Evolutionary conservation across 2,797 vertebrate genomes (phyloP).

Genomic region (Clamator glandarius): DNA sequence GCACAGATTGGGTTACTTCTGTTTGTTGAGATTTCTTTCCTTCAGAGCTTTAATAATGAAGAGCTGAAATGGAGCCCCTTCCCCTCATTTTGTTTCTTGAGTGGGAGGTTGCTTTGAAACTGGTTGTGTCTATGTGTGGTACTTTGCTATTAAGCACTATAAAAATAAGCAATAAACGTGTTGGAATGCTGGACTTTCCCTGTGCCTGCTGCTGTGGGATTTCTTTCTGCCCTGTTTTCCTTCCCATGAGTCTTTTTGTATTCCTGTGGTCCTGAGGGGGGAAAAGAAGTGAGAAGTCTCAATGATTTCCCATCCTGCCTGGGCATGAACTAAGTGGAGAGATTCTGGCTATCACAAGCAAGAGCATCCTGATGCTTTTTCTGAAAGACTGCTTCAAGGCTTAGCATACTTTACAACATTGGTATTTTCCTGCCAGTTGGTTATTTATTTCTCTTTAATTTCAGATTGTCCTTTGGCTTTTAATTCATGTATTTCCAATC

Average conservation of each 20-base stretch:
- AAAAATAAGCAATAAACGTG: constrained; percentile 52
- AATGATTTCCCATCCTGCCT: neutral
- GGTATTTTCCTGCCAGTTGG: neutral
- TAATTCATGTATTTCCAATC: neutral
- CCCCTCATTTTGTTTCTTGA: constrained; percentile 28
- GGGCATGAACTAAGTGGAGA: accelerated
- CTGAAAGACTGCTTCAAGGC: neutral
- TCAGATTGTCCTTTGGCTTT: neutral
- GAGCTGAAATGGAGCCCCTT: constrained; percentile 49
- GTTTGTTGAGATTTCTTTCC: constrained; percentile 65
- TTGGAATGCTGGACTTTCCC: constrained; percentile 54
- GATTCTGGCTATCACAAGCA: neutral
- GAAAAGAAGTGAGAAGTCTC: neutral
- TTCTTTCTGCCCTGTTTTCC: neutral
- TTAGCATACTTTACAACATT: neutral
- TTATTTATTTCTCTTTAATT: neutral
- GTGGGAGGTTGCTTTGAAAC: constrained; percentile 32
- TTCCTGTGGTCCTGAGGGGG: neutral
- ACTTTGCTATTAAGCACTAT: constrained; percentile 22
- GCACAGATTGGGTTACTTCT: constrained; percentile 51
- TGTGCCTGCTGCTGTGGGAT: neutral
- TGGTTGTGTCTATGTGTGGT: constrained; percentile 31
- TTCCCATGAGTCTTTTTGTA: neutral
- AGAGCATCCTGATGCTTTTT: neutral
- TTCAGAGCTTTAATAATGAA: constrained; percentile 59